Conservation (phyloP, 2,888 invertebrate species). For the Sthenelais limicola region DNA sequence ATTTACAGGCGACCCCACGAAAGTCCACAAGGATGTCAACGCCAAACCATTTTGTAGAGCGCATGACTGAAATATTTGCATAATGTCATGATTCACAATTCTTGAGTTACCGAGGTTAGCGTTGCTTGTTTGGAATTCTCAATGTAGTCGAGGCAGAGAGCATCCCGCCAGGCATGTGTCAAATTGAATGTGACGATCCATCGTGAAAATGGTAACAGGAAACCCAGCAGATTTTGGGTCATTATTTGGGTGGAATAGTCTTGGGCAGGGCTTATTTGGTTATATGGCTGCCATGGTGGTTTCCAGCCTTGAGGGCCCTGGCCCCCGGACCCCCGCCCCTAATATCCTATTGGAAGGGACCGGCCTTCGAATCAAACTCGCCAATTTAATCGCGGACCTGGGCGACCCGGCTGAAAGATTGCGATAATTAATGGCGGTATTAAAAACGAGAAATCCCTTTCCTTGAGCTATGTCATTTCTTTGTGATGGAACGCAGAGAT, state of each 20-base stretch:
- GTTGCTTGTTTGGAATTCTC: background rate
- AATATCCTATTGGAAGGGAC: too few species aligned
- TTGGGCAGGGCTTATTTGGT: slow-evolving; percentile 21
- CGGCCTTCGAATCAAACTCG: slow-evolving; percentile 25
- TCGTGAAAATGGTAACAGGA: slow-evolving; percentile 38
- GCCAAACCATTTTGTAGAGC: background rate
- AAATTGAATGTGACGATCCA: slow-evolving; percentile 36
- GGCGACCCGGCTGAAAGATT: background rate
- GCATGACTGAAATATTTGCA: slow-evolving; percentile 7
- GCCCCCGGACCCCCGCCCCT: too few species aligned
- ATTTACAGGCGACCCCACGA: too few species aligned
- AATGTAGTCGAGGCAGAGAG: background rate
- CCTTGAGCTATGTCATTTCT: slow-evolving; percentile 28
- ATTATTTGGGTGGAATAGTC: slow-evolving; percentile 38
- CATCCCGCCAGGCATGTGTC: slow-evolving; percentile 30
- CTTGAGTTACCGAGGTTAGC: slow-evolving; percentile 2
- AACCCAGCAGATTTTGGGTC: slow-evolving; percentile 37
- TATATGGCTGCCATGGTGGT: slow-evolving; percentile 23
- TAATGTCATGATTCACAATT: slow-evolving; percentile 5
- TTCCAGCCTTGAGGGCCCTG: too few species aligned
- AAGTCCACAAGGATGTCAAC: slow-evolving; percentile 17
- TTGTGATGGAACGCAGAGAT: background rate
- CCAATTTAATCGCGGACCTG: background rate
- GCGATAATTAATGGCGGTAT: slow-evolving; percentile 34
- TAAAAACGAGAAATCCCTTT: slow-evolving; percentile 1